These are phyloP conservation scores for Lagodon rhomboides DNA, from an alignment of 2,797 vertebrate species.

Conservation along the genomic window DNA sequence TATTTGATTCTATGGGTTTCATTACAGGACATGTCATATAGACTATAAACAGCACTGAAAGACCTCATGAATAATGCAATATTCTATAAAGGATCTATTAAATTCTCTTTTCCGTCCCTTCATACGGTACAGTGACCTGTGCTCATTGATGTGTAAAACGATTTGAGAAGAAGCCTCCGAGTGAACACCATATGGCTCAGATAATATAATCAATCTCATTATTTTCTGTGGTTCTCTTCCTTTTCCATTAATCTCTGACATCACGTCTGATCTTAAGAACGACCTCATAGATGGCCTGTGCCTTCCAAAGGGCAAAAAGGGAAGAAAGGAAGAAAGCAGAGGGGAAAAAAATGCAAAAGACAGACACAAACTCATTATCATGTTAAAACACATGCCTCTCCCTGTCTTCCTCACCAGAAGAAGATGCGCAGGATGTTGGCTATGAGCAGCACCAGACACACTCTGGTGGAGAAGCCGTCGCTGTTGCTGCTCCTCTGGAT, in stretches of 20 bases:
- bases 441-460: slow-evolving; percentile 88
- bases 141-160: slow-evolving; percentile 25
- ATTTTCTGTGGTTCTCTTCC: neutral
- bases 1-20: slow-evolving; percentile 4
- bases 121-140: neutral
- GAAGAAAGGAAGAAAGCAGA: neutral
- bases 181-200: neutral
- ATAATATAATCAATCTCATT: slow-evolving; percentile 12
- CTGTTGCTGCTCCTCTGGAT: slow-evolving; percentile 84
- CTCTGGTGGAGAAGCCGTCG: slow-evolving; percentile 88
- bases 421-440: slow-evolving; percentile 90
- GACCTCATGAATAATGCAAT: slow-evolving; percentile 16
- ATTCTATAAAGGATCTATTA: neutral
- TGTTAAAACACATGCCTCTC: neutral
- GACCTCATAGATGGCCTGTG: neutral
- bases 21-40: neutral
- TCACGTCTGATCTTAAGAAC: neutral
- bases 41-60: neutral
- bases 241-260: slow-evolving; percentile 18
- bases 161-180: slow-evolving; percentile 19
- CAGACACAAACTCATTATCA: neutral
- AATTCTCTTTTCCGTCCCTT: neutral
- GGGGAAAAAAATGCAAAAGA: fast-evolving
- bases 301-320: neutral
- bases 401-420: slow-evolving; percentile 85